Evolutionary conservation across 2,113 vertebrate species (phyloP).

Genomic region (Oostethus manadensis): DNA sequence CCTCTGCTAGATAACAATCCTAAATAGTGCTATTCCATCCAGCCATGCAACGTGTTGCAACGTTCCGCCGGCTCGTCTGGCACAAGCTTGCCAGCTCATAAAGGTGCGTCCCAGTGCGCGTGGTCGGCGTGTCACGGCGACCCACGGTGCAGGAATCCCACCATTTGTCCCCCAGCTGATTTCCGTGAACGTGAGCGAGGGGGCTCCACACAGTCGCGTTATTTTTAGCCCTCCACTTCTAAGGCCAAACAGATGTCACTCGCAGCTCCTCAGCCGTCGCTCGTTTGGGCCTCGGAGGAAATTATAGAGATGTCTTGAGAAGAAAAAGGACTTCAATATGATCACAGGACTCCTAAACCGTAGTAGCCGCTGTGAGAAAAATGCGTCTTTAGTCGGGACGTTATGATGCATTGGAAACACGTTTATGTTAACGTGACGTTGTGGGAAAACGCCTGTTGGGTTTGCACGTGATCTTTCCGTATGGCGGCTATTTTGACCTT

Average conservation of each 20-base stretch:
- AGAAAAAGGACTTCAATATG: constrained; percentile 21
- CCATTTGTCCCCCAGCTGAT: constrained; percentile 72
- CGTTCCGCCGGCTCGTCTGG: constrained; percentile 16
- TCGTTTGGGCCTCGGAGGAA: constrained; percentile 10
- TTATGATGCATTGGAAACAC: not conserved
- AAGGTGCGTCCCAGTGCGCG: constrained; percentile 15
- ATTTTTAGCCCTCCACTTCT: constrained; percentile 65
- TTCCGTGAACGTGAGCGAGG: constrained; percentile 54
- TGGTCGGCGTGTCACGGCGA: constrained; percentile 13
- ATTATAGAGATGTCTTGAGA: not conserved
- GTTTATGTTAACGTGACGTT: not conserved
- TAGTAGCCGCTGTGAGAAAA: not conserved
- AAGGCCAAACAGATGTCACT: constrained; percentile 71
- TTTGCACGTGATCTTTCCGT: not conserved
- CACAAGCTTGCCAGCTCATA: constrained; percentile 4
- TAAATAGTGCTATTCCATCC: constrained; percentile 49
- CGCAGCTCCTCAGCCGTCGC: constrained; percentile 27
- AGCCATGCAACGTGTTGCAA: constrained; percentile 47
- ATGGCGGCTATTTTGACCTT: not conserved
- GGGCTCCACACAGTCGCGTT: constrained; percentile 57
- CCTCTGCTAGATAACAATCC: constrained; percentile 37
- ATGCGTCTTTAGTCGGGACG: not conserved
- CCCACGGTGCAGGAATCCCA: constrained; percentile 54
- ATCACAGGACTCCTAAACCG: not conserved
- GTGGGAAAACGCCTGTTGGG: not conserved